phyloP scores from a whole-genome alignment of 2,888 invertebrate genomes.

The Nomada fucata region DNA sequence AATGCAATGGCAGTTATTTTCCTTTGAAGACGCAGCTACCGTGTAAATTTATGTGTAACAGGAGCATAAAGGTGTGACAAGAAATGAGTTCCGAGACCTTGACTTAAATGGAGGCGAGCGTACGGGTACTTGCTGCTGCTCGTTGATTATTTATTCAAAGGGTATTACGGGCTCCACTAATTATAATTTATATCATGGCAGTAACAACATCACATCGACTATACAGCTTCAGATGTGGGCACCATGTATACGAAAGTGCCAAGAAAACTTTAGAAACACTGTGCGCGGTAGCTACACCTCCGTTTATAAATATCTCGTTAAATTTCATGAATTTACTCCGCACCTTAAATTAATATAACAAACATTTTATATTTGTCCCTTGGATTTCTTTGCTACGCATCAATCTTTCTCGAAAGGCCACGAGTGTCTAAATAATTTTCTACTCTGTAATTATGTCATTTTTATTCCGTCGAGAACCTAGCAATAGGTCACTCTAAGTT shows the following conservation, averaged over 20 bases:
- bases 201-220: constrained; percentile 77
- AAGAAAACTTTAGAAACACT: constrained; percentile 50
- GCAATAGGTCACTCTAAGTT: no score
- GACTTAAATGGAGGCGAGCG: constrained; percentile 75
- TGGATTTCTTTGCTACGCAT: neutral
- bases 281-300: constrained; percentile 10
- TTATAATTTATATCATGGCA: constrained; percentile 82
- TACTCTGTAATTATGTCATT: no score
- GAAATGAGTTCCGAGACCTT: constrained; percentile 73
- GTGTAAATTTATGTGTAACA: constrained; percentile 64
- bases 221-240: constrained; percentile 57
- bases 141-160: constrained; percentile 81
- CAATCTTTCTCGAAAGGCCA: neutral
- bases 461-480: no score
- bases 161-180: constrained; percentile 81
- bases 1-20: constrained; percentile 10
- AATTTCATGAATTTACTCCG: neutral
- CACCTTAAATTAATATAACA: neutral
- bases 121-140: constrained; percentile 75
- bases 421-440: no score
- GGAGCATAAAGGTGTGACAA: constrained; percentile 69
- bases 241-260: constrained; percentile 48
- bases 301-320: constrained; percentile 33
- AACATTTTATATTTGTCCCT: neutral
- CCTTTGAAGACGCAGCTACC: constrained; percentile 20